Evolutionary conservation across 2,113 vertebrate species (phyloP).

Genomic region (Sinocyclocheilus rhinocerous): DNA sequence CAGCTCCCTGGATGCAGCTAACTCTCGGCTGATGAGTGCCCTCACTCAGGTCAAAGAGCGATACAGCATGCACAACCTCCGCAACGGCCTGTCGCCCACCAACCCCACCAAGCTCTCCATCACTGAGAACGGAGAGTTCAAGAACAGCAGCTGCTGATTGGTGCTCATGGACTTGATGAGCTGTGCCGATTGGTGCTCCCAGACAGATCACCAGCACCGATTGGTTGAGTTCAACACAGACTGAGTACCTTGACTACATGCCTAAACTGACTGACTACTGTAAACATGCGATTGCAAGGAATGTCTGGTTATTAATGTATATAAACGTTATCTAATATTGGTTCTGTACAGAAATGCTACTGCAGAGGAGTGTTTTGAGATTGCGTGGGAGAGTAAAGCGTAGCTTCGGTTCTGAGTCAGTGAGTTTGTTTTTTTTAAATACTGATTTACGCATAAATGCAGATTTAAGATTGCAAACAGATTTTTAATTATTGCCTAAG

Average conservation of each 20-base stretch:
- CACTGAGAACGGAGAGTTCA: conserved; percentile 98
- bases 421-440: conserved; percentile 52
- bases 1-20: conserved; percentile 90
- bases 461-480: conserved; percentile 31
- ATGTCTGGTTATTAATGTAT: conserved; percentile 72
- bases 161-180: background rate
- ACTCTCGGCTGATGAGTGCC: conserved; percentile 91
- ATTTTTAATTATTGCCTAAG: conserved; percentile 57
- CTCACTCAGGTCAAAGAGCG: conserved; percentile 96
- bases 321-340: conserved; percentile 64
- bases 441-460: conserved; percentile 38
- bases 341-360: conserved; percentile 77
- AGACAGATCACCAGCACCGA: background rate
- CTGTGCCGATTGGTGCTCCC: conserved; percentile 23
- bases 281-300: conserved; percentile 29
- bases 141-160: conserved; percentile 94
- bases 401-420: background rate
- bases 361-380: conserved; percentile 34
- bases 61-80: conserved; percentile 84
- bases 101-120: conserved; percentile 97
- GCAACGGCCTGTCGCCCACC: conserved; percentile 90
- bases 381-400: conserved; percentile 14
- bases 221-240: conserved; percentile 59
- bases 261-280: conserved; percentile 42
- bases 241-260: background rate